Evolutionary conservation across 2,797 vertebrate genomes (phyloP).

Genomic region (Ceyx erithaca): DNA sequence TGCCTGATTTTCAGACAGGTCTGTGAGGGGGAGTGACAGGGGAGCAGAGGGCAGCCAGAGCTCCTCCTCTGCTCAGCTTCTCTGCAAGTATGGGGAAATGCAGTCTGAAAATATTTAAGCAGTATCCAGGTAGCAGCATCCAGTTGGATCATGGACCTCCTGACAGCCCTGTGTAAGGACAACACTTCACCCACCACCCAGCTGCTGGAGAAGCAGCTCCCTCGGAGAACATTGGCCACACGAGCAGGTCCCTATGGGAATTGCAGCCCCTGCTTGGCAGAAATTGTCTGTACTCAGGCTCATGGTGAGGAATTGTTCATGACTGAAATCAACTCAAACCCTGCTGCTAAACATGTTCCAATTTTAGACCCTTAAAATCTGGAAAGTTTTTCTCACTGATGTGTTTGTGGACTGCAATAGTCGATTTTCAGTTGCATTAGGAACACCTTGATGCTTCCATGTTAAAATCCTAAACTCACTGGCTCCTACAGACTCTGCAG

Average conservation of each 20-base stretch:
- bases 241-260: background rate
- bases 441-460: background rate
- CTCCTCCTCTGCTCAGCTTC: background rate
- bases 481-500: background rate
- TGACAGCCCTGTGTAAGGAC: background rate
- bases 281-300: background rate
- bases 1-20: constrained; percentile 1
- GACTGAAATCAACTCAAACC: background rate
- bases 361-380: background rate
- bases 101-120: background rate
- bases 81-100: background rate
- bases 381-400: background rate
- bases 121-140: background rate
- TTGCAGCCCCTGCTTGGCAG: background rate
- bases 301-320: background rate
- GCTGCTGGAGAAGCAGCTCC: background rate
- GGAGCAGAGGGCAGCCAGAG: background rate
- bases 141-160: background rate
- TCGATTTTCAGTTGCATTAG: background rate
- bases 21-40: too few relatives aligned
- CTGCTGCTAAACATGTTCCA: accelerated
- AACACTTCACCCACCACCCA: background rate
- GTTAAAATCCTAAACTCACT: background rate
- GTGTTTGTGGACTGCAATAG: background rate
- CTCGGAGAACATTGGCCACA: accelerated